Evolutionary conservation across 1,140 invertebrate species (phyloP), one percentile per base, ranked within the genome.

Genomic region (Platyura marginata): DNA sequence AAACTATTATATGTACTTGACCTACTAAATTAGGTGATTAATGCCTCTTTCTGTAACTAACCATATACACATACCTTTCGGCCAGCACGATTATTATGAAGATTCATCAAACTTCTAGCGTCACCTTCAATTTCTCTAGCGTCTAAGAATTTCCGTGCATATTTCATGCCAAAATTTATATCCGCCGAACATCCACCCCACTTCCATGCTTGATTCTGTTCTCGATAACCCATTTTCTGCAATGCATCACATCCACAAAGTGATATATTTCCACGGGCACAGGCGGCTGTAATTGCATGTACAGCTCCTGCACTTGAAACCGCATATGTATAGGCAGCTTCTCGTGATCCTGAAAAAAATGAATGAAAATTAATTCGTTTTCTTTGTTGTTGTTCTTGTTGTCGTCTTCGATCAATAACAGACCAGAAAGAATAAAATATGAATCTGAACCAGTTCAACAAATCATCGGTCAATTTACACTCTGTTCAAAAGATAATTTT

Each of bases 61-160:
- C n/a, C n/a, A n/a, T n/a, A n/a, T 34, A 34, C 49, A 58, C 59
- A 58, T 61, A 94, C 90, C 81, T 86, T 85, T 64, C 91, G 69
- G 38, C 91, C 92, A 20, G 85, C 88, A 54, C 83, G 77, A 67
- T 96, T 97, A 62, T 98, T 98, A 63, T 98, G 93, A 22, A 96
- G 69, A 66, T 98, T 97, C 89, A 97, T 95, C 47, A 92, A 65
- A 41, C 82, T 84, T 23, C 90, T 67, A 3, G 82, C 81, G 57
- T 91, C 82, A 1, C 74, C 48, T 56, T 89, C 84, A 42, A 87
- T 66, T 56, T 90, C 79, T 41, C 85, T 66, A 36, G 84, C 77
- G 63, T 92, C 86, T 47, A 90, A 70, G 64, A 90, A 90, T 52
- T 75, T 75, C 37, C 83, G 66, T 19, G 84, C 76, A 57, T 85